phyloP scores from a whole-genome alignment of 1,140 invertebrate genomes.

The Pemphigus obesinymphae region DNA sequence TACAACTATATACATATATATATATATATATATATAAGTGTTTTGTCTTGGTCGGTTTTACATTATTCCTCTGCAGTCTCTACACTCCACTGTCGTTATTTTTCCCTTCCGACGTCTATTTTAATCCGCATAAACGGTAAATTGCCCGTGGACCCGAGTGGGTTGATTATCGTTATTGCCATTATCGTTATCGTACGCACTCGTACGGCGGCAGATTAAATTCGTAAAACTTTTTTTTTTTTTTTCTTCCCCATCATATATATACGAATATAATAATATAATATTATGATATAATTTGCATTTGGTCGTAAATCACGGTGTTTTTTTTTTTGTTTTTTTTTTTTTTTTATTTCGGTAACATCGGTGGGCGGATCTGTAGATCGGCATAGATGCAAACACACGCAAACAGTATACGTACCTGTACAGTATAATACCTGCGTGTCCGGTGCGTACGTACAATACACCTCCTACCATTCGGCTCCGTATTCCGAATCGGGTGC shows the following conservation, averaged over 20 bases:
- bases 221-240: constrained; percentile 2
- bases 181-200: not conserved
- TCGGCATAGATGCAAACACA: not conserved
- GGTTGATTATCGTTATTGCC: not conserved
- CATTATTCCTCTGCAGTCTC: no score
- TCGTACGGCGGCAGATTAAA: not conserved
- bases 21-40: not conserved
- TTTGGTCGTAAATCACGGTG: not conserved
- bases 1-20: not conserved
- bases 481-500: no score
- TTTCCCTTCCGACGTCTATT: not conserved
- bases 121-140: constrained; percentile 1
- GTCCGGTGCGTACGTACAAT: not conserved
- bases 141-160: constrained; percentile 4
- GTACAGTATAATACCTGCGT: not conserved
- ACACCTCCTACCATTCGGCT: not conserved
- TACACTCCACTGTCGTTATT: not conserved
- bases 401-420: not conserved
- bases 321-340: no score
- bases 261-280: no score
- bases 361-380: constrained; percentile 1
- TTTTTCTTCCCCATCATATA: not conserved
- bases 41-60: not conserved
- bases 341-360: not conserved
- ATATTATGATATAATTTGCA: not conserved